Conservation (phyloP, 2,797 vertebrate genomes). For the Poecilia velifera region DNA sequence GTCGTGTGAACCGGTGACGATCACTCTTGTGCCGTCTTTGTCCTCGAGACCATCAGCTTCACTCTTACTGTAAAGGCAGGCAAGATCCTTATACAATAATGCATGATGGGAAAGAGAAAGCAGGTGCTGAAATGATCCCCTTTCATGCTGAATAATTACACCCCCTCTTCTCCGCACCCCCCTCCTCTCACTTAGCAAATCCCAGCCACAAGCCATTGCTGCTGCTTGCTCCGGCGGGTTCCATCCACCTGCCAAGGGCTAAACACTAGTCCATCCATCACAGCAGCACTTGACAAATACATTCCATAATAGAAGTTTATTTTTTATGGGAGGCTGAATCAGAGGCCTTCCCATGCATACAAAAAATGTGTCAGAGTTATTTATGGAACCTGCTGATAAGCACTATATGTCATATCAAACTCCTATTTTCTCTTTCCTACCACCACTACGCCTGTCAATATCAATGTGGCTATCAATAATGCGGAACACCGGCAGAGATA, state of each 20-base stretch:
- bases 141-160: conserved; percentile 98
- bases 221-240: conserved; percentile 77
- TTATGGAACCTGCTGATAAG: conserved; percentile 99
- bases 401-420: conserved; percentile 99
- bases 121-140: conserved; percentile 89
- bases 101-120: conserved; percentile 90
- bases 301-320: conserved; percentile 99
- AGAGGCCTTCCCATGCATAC: conserved; percentile 99
- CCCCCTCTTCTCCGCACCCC: conserved; percentile 76
- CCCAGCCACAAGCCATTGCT: conserved; percentile 94
- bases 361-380: conserved; percentile 99
- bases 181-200: conserved; percentile 83
- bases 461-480: conserved; percentile 98
- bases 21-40: conserved; percentile 24
- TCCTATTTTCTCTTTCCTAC: conserved; percentile 92
- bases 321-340: conserved; percentile 99
- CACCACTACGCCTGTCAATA: conserved; percentile 98
- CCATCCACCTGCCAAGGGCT: conserved; percentile 98
- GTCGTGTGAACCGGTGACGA: background rate
- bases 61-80: conserved; percentile 62
- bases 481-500: conserved; percentile 90
- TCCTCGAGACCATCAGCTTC: conserved; percentile 47
- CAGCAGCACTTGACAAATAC: conserved; percentile 99
- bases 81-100: conserved; percentile 79
- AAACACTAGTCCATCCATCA: conserved; percentile 99